phyloP scores from a whole-genome alignment of 2,797 vertebrate species.

The Artibeus lituratus region DNA sequence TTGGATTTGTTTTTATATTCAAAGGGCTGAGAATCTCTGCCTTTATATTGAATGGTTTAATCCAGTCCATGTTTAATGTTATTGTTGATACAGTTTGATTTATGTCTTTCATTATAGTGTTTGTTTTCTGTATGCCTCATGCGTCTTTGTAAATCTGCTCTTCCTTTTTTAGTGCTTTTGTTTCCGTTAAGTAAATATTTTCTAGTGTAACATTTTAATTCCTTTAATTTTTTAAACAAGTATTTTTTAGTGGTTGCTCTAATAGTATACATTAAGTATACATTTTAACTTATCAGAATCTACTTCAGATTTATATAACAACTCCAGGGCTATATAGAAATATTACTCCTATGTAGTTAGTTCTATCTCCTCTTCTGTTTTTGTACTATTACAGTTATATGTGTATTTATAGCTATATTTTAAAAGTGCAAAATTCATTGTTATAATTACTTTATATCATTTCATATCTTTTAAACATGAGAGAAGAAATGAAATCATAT shows the following conservation, averaged over 20 bases:
- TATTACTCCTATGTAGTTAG: not conserved
- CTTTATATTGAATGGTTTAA: not conserved
- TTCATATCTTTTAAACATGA: not conserved
- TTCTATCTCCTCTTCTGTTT: not conserved
- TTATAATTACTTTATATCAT: not conserved
- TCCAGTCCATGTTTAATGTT: not conserved
- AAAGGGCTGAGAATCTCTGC: not conserved
- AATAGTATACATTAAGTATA: not conserved
- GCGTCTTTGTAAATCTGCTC: not conserved
- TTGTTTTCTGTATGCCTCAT: not conserved
- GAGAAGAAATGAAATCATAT: not conserved
- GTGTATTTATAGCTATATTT: not conserved
- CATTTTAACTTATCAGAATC: not conserved
- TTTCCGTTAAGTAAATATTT: not conserved
- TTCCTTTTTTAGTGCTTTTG: not conserved
- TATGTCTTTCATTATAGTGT: not conserved
- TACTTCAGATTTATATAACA: not conserved
- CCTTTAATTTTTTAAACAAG: not conserved
- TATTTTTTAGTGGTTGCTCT: not conserved
- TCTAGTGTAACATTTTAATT: not conserved
- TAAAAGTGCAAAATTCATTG: not conserved
- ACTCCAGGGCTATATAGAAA: not conserved
- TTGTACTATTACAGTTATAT: not conserved
- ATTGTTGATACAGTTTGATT: not conserved
- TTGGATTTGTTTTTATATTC: not conserved